phyloP scores from a whole-genome alignment of 2,113 vertebrate genomes.

The Daphoenositta chrysoptera region DNA sequence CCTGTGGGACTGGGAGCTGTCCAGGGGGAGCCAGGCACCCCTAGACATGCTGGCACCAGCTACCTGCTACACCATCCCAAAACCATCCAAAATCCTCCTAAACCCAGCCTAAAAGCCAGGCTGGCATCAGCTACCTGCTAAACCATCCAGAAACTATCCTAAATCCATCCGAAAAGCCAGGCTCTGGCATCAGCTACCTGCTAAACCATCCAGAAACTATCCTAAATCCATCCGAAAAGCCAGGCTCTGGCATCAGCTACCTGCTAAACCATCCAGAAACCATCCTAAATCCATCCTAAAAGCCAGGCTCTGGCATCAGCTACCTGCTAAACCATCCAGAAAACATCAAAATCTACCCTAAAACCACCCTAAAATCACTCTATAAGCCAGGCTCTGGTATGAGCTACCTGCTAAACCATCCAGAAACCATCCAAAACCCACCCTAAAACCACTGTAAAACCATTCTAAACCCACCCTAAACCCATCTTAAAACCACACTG shows the following conservation, averaged over 20 bases:
- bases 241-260: background rate
- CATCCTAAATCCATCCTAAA: background rate
- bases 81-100: background rate
- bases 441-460: background rate
- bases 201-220: background rate
- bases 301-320: background rate
- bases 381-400: background rate
- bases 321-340: background rate
- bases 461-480: background rate
- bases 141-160: background rate
- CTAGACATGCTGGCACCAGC: background rate
- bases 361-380: background rate
- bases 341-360: background rate
- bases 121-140: background rate
- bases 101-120: background rate
- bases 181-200: background rate
- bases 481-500: background rate
- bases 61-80: background rate
- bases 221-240: background rate
- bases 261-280: background rate
- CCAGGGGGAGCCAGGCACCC: background rate
- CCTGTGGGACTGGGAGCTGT: background rate
- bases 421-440: background rate
- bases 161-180: background rate
- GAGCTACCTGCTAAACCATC: background rate